Conservation (phyloP, 2,888 invertebrate species). For the Chrysodeixis includens region DNA sequence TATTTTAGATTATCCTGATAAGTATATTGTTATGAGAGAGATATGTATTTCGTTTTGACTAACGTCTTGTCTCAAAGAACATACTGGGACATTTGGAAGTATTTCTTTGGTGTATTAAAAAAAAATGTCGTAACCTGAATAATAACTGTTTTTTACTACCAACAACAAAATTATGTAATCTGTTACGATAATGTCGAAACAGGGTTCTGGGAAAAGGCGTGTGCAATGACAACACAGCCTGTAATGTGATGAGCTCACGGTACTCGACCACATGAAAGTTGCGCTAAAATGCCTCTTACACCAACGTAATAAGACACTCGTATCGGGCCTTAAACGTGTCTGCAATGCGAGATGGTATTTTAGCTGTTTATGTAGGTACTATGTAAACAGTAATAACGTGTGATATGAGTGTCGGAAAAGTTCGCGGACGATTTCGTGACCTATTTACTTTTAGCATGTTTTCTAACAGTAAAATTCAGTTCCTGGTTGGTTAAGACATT, state of each 20-base stretch:
- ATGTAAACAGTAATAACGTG: slow-evolving; percentile 47
- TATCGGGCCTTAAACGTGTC: slow-evolving; percentile 44
- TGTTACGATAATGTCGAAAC: slow-evolving; percentile 58
- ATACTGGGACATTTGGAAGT: too few species aligned
- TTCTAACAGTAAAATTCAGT: slow-evolving; percentile 18
- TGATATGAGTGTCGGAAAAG: slow-evolving; percentile 38
- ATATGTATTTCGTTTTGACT: too few species aligned
- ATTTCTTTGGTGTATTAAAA: too few species aligned
- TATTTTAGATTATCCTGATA: too few species aligned
- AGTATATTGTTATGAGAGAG: too few species aligned
- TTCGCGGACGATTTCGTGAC: slow-evolving; percentile 19
- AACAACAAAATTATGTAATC: slow-evolving; percentile 55
- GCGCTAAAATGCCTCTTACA: slow-evolving; percentile 38
- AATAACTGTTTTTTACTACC: slow-evolving; percentile 47
- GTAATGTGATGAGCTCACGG: slow-evolving; percentile 57
- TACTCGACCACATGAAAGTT: slow-evolving; percentile 20
- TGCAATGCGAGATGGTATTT: slow-evolving; percentile 55
- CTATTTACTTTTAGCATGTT: slow-evolving; percentile 44
- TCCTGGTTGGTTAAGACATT: slow-evolving; percentile 19
- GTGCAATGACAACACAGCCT: slow-evolving; percentile 59
- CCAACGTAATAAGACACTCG: slow-evolving; percentile 25
- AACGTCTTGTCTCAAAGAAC: too few species aligned
- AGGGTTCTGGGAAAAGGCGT: slow-evolving; percentile 64
- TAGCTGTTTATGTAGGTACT: slow-evolving; percentile 50
- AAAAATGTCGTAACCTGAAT: slow-evolving; percentile 45